Evolutionary conservation across 2,797 vertebrate genomes (phyloP).

Genomic region (Fratercula arctica): DNA sequence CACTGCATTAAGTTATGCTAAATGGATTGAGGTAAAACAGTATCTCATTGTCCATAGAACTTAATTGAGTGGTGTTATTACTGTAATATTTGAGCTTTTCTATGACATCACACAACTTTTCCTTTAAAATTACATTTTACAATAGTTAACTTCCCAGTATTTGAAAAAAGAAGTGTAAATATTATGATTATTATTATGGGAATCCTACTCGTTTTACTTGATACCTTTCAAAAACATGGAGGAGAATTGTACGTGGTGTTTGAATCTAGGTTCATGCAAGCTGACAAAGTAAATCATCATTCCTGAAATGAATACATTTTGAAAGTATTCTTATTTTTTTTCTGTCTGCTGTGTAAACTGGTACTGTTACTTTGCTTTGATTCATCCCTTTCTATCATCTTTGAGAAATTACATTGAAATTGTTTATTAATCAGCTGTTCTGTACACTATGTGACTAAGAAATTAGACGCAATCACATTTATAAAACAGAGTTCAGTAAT

Average conservation of each 20-base stretch:
- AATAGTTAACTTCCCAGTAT: not conserved
- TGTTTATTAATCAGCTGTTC: not conserved
- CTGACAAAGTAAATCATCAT: not conserved
- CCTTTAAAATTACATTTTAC: not conserved
- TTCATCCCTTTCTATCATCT: not conserved
- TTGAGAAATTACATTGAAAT: not conserved
- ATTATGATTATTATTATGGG: not conserved
- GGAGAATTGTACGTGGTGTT: not conserved
- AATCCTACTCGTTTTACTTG: not conserved
- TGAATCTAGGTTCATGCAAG: not conserved
- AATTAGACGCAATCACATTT: slow-evolving; percentile 18
- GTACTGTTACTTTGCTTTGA: not conserved
- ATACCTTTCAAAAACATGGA: not conserved
- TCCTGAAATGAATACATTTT: not conserved
- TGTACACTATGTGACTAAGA: not conserved
- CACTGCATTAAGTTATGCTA: not conserved
- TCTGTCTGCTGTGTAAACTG: not conserved
- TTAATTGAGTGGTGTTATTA: not conserved
- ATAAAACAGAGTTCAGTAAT: not conserved
- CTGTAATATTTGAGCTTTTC: not conserved
- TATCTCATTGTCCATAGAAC: not conserved
- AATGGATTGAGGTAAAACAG: not conserved
- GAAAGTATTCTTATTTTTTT: not conserved
- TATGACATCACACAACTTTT: not conserved
- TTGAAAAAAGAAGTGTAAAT: not conserved